These are phyloP conservation scores for Holotrichia oblita DNA, from an alignment of 1,140 invertebrate genomes.

Conservation along the genomic window DNA sequence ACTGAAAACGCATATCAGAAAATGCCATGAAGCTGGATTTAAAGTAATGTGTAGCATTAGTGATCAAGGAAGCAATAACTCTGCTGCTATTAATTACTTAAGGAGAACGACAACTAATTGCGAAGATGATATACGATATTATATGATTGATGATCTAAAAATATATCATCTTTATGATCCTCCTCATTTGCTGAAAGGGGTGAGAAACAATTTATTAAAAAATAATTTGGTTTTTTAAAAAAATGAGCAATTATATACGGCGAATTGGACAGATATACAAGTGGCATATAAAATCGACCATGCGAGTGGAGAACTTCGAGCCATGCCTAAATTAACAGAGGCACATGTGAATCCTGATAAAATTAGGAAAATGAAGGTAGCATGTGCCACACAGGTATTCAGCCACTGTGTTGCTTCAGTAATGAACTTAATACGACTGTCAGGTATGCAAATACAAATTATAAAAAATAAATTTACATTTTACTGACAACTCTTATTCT, in stretches of 20 bases:
- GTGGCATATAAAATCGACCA: neutral
- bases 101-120: neutral
- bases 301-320: neutral
- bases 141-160: neutral
- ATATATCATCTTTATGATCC: neutral
- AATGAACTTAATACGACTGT: neutral
- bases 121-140: neutral
- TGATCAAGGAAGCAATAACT: neutral
- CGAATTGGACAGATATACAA: neutral
- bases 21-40: neutral
- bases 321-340: conserved; percentile 42
- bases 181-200: neutral
- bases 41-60: neutral
- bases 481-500: no score
- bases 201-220: neutral
- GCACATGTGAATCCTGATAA: conserved; percentile 1
- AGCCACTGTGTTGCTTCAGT: conserved; percentile 32
- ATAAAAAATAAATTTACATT: neutral
- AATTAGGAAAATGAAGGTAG: conserved; percentile 45
- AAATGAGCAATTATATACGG: neutral
- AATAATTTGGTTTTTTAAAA: neutral
- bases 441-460: neutral
- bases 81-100: neutral
- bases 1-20: neutral
- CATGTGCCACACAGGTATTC: conserved; percentile 36